Evolutionary conservation across 2,797 vertebrate genomes (phyloP).

Genomic region (Rhabdophis nuchalis): DNA sequence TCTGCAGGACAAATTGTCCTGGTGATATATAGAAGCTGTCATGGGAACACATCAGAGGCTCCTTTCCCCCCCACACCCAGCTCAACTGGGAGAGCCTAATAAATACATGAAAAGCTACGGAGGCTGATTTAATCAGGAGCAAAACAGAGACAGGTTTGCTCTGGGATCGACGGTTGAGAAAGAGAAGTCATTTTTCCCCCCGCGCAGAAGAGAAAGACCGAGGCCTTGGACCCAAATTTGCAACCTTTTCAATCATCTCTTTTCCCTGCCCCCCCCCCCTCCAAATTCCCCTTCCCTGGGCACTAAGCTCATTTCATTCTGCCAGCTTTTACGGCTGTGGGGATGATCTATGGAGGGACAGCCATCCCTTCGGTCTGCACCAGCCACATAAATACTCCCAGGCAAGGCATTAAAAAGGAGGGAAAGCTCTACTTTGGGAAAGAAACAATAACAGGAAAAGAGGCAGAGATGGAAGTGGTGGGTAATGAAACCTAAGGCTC

Average conservation of each 20-base stretch:
- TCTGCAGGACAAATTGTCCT: not conserved
- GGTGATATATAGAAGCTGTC: not conserved
- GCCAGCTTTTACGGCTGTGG: slow-evolving; percentile 14
- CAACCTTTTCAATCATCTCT: slow-evolving; percentile 26
- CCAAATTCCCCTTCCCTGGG: not conserved
- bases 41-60: not conserved
- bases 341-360: slow-evolving; percentile 25
- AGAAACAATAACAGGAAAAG: not conserved
- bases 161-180: not conserved
- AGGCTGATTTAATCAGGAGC: slow-evolving; percentile 17
- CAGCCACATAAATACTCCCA: slow-evolving; percentile 25
- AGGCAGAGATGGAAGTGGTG: not conserved
- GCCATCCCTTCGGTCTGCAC: not conserved
- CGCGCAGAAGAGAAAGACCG: not conserved
- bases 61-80: not conserved
- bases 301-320: slow-evolving; percentile 23
- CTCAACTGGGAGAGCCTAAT: not conserved
- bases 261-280: not conserved
- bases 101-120: slow-evolving; percentile 7
- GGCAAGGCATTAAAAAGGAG: not conserved
- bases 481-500: not conserved
- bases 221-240: slow-evolving; percentile 20
- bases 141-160: not conserved
- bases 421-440: not conserved
- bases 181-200: not conserved